Conservation (phyloP, 2,113 vertebrate genomes). For the Nicator chloris region DNA sequence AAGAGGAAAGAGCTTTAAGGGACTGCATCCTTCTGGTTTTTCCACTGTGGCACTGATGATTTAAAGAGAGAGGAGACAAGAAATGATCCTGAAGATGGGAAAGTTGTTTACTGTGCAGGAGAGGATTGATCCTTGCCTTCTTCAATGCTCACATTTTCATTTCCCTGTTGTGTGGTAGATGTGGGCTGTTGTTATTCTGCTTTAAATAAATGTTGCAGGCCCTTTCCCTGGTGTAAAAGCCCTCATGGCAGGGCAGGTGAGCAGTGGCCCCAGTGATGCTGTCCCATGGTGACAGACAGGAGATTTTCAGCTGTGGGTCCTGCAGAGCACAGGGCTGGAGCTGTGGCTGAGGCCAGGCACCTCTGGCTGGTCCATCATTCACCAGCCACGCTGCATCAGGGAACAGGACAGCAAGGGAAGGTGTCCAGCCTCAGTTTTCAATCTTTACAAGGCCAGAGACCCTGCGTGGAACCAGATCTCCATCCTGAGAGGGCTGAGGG, state of each 20-base stretch:
- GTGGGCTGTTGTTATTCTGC: not conserved
- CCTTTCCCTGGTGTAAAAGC: not conserved
- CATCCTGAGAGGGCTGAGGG: not conserved
- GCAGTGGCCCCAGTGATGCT: not conserved
- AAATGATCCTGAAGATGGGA: not conserved
- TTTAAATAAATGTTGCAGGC: not conserved
- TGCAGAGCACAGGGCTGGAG: not conserved
- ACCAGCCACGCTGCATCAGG: not conserved
- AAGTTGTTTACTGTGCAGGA: not conserved
- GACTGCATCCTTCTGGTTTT: constrained; percentile 40
- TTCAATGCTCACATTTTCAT: not conserved
- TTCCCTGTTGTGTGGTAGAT: not conserved
- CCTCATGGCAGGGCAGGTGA: not conserved
- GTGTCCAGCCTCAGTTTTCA: not conserved
- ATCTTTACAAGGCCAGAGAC: not conserved
- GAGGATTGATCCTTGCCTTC: not conserved
- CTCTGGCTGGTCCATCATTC: not conserved
- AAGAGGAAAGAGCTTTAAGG: constrained; percentile 62
- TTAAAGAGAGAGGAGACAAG: constrained; percentile 47
- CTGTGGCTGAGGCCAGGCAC: not conserved
- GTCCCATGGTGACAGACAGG: not conserved
- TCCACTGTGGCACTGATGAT: constrained; percentile 10
- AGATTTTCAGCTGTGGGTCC: not conserved
- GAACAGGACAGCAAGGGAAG: not conserved
- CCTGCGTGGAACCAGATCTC: not conserved